These are phyloP conservation scores for Danionella cerebrum DNA, from an alignment of 2,113 vertebrate genomes.

Conservation along the genomic window DNA sequence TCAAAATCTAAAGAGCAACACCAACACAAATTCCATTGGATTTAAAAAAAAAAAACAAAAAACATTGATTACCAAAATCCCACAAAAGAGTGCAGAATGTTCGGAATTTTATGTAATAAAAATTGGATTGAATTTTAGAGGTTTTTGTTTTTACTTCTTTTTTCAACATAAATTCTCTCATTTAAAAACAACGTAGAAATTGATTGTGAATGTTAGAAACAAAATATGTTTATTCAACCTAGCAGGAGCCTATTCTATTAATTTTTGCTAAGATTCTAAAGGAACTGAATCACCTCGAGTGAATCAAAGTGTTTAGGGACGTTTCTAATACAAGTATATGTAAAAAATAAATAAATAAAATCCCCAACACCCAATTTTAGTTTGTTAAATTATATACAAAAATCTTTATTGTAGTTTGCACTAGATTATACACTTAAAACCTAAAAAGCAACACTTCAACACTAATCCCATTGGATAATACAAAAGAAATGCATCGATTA, in stretches of 20 bases:
- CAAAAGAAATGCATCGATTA: slow-evolving; percentile 47
- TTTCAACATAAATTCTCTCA: too few species aligned
- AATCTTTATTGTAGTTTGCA: slow-evolving; percentile 61
- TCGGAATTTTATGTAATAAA: slow-evolving; percentile 32
- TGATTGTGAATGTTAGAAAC: too few species aligned
- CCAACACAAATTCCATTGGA: slow-evolving; percentile 46
- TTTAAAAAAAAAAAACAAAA: slow-evolving; percentile 59
- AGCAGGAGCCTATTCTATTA: too few species aligned
- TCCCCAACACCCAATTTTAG: not conserved
- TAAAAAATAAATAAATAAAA: too few species aligned
- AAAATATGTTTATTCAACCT: too few species aligned
- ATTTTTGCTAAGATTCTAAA: too few species aligned
- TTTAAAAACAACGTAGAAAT: too few species aligned
- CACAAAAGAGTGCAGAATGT: slow-evolving; percentile 28
- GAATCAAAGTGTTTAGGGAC: too few species aligned
- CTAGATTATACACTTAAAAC: slow-evolving; percentile 57
- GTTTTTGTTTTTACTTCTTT: too few species aligned
- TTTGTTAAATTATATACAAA: slow-evolving; percentile 58
- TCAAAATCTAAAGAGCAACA: slow-evolving; percentile 46
- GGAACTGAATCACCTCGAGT: too few species aligned
- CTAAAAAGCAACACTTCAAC: slow-evolving; percentile 48
- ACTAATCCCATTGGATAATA: slow-evolving; percentile 51
- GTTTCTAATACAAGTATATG: too few species aligned
- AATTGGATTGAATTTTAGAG: too few species aligned
- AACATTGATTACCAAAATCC: slow-evolving; percentile 40